Conservation (phyloP, 2,113 vertebrate genomes). For the Lophura nycthemera region DNA sequence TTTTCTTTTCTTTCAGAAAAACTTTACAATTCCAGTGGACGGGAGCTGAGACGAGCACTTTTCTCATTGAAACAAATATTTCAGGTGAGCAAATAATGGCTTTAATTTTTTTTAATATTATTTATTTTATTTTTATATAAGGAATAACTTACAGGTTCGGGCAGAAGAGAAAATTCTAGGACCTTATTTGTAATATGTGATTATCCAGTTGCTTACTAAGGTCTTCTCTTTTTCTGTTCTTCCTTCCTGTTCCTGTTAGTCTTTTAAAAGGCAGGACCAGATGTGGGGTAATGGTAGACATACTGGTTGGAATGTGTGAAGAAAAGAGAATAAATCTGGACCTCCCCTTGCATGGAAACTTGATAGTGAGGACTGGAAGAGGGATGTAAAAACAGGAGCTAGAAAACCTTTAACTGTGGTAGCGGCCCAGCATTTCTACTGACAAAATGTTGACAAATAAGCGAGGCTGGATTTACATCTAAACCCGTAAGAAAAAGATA, state of each 20-base stretch:
- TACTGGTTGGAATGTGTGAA: neutral
- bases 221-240: neutral
- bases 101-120: neutral
- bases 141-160: neutral
- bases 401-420: neutral
- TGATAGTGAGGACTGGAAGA: neutral
- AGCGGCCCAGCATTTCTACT: neutral
- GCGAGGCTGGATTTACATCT: neutral
- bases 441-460: neutral
- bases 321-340: neutral
- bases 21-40: constrained; percentile 93
- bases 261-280: neutral
- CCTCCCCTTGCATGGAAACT: neutral
- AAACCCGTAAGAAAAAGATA: neutral
- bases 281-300: neutral
- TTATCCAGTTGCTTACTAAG: neutral
- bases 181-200: neutral
- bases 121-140: neutral
- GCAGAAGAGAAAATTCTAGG: neutral
- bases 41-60: constrained; percentile 94
- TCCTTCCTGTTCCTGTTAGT: neutral
- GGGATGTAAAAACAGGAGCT: neutral
- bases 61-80: constrained; percentile 99
- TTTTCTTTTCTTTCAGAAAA: constrained; percentile 84
- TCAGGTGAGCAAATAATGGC: constrained; percentile 83